Conservation (phyloP, 2,888 invertebrate genomes). For the Caprella mutica region DNA sequence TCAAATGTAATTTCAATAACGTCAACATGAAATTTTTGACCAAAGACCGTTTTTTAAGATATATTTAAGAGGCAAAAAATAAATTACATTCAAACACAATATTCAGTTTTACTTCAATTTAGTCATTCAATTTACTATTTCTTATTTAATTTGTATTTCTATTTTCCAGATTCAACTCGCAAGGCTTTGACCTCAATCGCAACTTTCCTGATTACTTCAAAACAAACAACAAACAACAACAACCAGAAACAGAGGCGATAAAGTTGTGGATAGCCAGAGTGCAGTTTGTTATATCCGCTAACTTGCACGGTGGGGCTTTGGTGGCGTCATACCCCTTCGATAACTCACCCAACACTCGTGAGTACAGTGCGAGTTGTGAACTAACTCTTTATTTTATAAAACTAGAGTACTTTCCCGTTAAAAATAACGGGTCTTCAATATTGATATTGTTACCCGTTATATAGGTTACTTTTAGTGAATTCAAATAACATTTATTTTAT, state of each 20-base stretch:
- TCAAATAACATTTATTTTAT: no score
- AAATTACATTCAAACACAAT: not conserved
- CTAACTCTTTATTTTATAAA: no score
- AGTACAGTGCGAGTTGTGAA: no score
- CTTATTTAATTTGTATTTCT: no score
- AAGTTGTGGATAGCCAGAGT: constrained; percentile 88
- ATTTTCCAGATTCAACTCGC: constrained; percentile 64
- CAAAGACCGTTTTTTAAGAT: not conserved
- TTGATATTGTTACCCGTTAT: no score
- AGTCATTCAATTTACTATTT: not conserved
- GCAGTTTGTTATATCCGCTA: constrained; percentile 86
- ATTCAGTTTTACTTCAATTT: not conserved
- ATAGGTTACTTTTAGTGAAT: no score
- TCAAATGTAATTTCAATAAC: no score
- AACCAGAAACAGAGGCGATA: constrained; percentile 89
- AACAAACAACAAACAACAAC: constrained; percentile 67
- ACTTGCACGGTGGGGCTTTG: constrained; percentile 85
- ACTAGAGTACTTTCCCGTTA: no score
- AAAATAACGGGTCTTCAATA: no score
- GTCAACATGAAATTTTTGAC: no score
- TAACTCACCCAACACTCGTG: constrained; percentile 86
- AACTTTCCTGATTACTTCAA: constrained; percentile 95
- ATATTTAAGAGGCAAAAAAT: not conserved
- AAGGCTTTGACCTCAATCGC: constrained; percentile 81
- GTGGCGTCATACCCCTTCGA: constrained; percentile 97